Evolutionary conservation across 2,888 invertebrate genomes (phyloP).

Genomic region (Acutogordius australiensis): DNA sequence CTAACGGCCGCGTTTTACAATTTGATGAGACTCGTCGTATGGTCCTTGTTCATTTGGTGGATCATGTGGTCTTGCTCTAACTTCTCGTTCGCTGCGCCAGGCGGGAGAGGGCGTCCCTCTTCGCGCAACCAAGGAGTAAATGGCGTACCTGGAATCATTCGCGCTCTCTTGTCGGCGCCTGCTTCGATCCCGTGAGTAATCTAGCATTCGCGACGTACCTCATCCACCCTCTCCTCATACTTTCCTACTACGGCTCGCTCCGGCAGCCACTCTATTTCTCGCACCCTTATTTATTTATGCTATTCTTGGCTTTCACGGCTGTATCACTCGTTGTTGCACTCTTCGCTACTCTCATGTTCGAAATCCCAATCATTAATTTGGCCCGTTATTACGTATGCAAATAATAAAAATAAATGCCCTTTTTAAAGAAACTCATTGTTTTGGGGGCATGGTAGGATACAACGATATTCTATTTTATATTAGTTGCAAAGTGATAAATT

Average conservation of each 20-base stretch:
- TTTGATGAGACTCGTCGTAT: not conserved
- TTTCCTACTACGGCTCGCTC: conserved; percentile 20
- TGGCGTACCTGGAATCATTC: not conserved
- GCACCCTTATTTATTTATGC: conserved; percentile 20
- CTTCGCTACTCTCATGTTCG: conserved; percentile 18
- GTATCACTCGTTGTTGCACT: conserved; percentile 19
- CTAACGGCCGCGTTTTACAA: not conserved
- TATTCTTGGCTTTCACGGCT: conserved; percentile 15
- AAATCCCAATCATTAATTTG: conserved; percentile 19
- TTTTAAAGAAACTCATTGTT: no score
- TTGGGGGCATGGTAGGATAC: no score
- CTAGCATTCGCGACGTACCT: conserved; percentile 79
- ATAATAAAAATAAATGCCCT: no score
- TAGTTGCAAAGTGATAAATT: no score
- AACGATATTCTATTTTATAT: no score
- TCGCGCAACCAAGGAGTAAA: not conserved
- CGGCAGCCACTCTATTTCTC: conserved; percentile 21
- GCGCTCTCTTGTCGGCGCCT: conserved; percentile 40
- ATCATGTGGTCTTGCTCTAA: not conserved
- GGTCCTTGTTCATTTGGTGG: not conserved
- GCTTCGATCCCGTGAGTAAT: conserved; percentile 58
- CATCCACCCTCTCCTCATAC: conserved; percentile 21
- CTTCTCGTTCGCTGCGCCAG: no score
- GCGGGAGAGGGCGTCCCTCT: not conserved
- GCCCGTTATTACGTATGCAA: no score